Conservation (phyloP, 2,113 vertebrate genomes). For the Tachycineta bicolor region DNA sequence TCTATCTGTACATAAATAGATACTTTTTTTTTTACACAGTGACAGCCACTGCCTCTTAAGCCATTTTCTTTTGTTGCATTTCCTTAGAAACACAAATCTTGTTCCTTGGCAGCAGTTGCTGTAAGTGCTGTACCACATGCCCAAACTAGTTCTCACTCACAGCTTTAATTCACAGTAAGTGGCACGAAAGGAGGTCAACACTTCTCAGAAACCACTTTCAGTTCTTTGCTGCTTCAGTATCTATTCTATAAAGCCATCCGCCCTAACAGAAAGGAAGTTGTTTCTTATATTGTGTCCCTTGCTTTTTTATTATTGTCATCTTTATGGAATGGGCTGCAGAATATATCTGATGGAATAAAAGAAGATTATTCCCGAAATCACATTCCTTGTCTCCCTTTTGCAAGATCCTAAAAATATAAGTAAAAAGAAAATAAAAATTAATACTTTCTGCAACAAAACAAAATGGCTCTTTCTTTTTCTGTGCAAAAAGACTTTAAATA, state of each 20-base stretch:
- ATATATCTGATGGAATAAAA: conserved; percentile 1
- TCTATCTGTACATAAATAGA: conserved; percentile 49
- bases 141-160: conserved; percentile 82
- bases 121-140: conserved; percentile 79
- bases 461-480: neutral
- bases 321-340: conserved; percentile 51
- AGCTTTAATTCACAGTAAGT: conserved; percentile 87
- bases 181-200: conserved; percentile 82
- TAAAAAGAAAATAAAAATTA: neutral
- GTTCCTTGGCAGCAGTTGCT: conserved; percentile 78
- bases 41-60: conserved; percentile 75
- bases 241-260: conserved; percentile 68
- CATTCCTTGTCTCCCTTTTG: neutral
- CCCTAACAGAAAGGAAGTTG: conserved; percentile 42
- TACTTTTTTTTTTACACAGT: conserved; percentile 39
- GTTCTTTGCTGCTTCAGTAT: conserved; percentile 71
- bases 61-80: conserved; percentile 81
- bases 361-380: conserved; percentile 14
- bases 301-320: conserved; percentile 50
- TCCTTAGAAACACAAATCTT: conserved; percentile 87
- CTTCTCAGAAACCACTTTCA: conserved; percentile 77
- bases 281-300: conserved; percentile 51
- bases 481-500: neutral
- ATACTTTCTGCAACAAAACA: neutral
- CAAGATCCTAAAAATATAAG: neutral